phyloP scores from a whole-genome alignment of 1,140 invertebrate species.

The Pentalonia nigronervosa region DNA sequence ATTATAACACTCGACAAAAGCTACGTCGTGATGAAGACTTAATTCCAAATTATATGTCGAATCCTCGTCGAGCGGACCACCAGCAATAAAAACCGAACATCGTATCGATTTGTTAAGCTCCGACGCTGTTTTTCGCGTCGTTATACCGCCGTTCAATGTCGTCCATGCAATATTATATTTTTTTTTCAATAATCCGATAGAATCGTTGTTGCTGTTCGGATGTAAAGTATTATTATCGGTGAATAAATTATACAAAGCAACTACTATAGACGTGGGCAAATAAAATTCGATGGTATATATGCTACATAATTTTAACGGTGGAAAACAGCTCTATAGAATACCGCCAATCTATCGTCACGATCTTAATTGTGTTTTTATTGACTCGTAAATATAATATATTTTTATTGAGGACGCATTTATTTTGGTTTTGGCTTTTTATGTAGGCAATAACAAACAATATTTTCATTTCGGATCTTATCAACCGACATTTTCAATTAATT shows the following conservation, averaged over 20 bases:
- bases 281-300: not conserved
- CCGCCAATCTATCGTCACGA: not conserved
- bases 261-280: not conserved
- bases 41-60: slow-evolving; percentile 13
- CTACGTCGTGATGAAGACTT: not conserved
- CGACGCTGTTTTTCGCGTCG: not conserved
- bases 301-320: not conserved
- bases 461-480: not conserved
- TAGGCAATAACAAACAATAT: not conserved
- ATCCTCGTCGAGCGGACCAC: not conserved
- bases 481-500: slow-evolving; percentile 6
- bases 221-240: not conserved
- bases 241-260: not conserved
- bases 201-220: not conserved
- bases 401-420: not conserved
- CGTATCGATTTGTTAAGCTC: not conserved
- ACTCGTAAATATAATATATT: not conserved
- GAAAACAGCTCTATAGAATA: not conserved
- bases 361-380: slow-evolving; percentile 30
- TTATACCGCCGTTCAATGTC: not conserved
- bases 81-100: not conserved
- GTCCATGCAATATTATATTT: not conserved
- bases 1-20: not conserved
- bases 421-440: not conserved
- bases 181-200: not conserved